Conservation (phyloP, 2,113 vertebrate genomes). For the Pelmatolapia mariae region DNA sequence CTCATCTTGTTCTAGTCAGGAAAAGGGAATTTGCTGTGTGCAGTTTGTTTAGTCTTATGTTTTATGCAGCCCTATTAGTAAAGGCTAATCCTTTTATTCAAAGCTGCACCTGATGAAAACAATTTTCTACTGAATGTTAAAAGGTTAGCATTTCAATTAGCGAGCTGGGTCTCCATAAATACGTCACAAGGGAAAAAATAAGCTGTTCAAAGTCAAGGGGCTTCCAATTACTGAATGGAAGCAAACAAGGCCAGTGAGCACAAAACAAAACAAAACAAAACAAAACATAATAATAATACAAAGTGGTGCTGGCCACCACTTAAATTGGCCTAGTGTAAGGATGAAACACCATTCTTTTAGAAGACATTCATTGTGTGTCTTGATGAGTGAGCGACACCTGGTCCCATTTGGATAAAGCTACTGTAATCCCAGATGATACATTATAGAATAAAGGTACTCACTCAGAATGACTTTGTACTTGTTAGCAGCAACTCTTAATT, state of each 20-base stretch:
- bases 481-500: neutral
- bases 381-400: neutral
- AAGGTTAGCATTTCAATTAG: constrained; percentile 13
- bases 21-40: neutral
- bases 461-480: neutral
- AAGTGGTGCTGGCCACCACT: neutral
- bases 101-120: neutral
- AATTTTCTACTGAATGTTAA: neutral
- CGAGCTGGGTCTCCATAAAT: neutral
- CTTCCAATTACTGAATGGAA: neutral
- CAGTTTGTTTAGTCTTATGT: neutral
- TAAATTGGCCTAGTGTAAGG: neutral
- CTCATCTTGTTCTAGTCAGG: neutral
- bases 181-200: neutral
- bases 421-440: neutral
- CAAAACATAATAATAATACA: neutral
- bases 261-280: neutral
- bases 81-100: neutral
- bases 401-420: neutral
- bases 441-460: neutral
- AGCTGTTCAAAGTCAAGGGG: neutral
- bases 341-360: neutral
- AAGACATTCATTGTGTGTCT: neutral
- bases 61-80: neutral
- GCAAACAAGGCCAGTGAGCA: neutral